A percentile compares a stretch with the other conserved stretches of the same genome.
Evolutionary conservation across 2,797 vertebrate genomes (phyloP).

Genomic region (Pangasius larnaudii): DNA sequence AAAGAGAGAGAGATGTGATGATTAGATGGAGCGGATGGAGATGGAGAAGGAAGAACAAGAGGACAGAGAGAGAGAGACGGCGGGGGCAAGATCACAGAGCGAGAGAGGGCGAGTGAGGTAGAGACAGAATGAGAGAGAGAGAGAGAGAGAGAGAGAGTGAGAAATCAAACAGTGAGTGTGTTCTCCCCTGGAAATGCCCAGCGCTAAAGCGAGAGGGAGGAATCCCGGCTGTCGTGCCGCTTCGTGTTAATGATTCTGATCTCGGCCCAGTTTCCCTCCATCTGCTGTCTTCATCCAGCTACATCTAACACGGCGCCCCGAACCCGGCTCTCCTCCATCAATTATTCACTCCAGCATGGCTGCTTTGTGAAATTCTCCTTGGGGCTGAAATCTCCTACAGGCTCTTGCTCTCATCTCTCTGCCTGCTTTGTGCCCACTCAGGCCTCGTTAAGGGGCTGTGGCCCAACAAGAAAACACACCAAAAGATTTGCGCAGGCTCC

Average conservation of each 20-base stretch:
- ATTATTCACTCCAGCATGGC: conserved; percentile 68
- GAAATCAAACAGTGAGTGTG: conserved; percentile 27
- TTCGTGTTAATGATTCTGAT: conserved; percentile 30
- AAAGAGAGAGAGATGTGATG: not conserved
- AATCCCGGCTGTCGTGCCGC: conserved; percentile 36
- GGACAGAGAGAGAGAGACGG: not conserved
- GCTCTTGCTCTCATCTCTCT: not conserved
- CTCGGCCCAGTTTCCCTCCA: not conserved
- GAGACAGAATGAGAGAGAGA: not conserved
- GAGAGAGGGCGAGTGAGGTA: not conserved
- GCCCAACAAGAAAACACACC: not conserved
- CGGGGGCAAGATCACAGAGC: not conserved
- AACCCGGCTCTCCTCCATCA: conserved; percentile 38
- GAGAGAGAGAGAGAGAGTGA: not conserved
- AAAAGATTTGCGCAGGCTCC: not conserved
- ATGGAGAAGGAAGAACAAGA: not conserved
- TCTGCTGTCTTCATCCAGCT: conserved; percentile 4
- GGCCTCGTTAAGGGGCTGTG: not conserved
- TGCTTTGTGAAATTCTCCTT: conserved; percentile 62
- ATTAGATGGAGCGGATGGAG: not conserved
- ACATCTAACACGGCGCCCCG: conserved; percentile 1
- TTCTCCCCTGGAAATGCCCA: conserved; percentile 19
- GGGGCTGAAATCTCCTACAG: conserved; percentile 56
- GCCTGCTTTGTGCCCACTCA: not conserved
- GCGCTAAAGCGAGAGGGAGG: conserved; percentile 17